Base-by-base conservation (phyloP, 2,888 invertebrate genomes). In the Drosophila putrida region DNA sequence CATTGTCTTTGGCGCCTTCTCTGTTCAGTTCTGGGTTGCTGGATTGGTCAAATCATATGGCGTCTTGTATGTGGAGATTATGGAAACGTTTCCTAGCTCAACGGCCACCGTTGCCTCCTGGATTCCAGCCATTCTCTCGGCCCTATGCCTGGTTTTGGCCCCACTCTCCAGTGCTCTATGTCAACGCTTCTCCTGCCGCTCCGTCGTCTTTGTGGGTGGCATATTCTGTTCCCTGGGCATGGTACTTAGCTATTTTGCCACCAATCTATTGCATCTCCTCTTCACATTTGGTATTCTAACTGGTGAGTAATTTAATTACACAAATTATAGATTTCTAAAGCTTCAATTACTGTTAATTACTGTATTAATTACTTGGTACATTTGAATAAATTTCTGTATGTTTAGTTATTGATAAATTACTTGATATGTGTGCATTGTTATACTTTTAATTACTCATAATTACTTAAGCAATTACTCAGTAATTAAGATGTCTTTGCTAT, bases 1-100 rank as follows among this genome's bases (percentile, higher is more conserved):
- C 85, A 95, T 96, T 31, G 95, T 96, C 1, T 94, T 95, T 75
- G 96, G 96, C 0, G 96, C 96, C 0, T 96, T 96, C 90, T 95
- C 96, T 90, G 96, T 96, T 35, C 96, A 96, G 90, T 96, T 96
- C 92, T 95, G 96, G 95, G 96, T 96, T 36, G 96, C 96, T 0
- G 96, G 96, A 0, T 93, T 96, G 64, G 96, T 96, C 86, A 96
- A 96, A 90, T 96, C 96, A 0, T 96, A 96, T 88, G 96, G 96
- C 0, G 96, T 96, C 15, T 93, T 96, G 0, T 96, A 96, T 82
- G 95, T 96, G 64, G 96, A 96, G 92, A 95, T 96, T 63, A 95
- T 96, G 94, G 96, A 96, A 91, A 96, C 95, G 0, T 96, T 96
- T 91, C 94, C 95, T 0, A 95, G 95, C 57, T 95, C 95, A 0